phyloP scores from a whole-genome alignment of 35 echinoderm and acorn worm species.

The Apostichopus parvimensis region DNA sequence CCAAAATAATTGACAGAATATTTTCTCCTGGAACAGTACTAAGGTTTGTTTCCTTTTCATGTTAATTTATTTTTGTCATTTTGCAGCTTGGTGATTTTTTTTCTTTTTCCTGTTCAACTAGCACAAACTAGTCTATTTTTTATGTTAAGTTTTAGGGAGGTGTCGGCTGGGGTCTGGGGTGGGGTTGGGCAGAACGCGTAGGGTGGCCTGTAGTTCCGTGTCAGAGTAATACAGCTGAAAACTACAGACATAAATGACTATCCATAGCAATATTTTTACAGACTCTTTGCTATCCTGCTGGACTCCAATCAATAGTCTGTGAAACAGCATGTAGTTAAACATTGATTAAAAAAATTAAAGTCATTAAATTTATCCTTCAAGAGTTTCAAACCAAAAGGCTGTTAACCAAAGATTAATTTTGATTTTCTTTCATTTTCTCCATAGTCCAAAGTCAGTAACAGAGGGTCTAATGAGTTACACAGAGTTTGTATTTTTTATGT shows the following conservation, averaged over 20 bases:
- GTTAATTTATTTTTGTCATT: too few species aligned
- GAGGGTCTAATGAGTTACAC: conserved; percentile 90
- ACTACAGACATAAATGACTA: too few species aligned
- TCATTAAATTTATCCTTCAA: background rate
- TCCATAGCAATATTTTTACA: too few species aligned
- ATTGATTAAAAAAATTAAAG: background rate
- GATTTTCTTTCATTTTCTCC: background rate
- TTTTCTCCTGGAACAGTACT: conserved; percentile 96
- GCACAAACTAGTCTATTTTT: too few species aligned
- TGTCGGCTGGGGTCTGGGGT: too few species aligned
- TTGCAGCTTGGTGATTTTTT: too few species aligned
- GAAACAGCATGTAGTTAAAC: background rate
- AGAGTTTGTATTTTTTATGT: conserved; percentile 94
- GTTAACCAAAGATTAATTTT: background rate
- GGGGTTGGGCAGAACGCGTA: too few species aligned
- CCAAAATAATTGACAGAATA: conserved; percentile 97
- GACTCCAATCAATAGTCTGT: background rate
- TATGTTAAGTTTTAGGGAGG: too few species aligned
- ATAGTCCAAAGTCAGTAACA: conserved; percentile 71
- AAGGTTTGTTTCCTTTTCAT: conserved; percentile 57
- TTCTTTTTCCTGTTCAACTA: too few species aligned
- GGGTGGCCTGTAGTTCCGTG: too few species aligned
- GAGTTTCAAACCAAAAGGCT: background rate
- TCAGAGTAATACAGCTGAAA: too few species aligned
- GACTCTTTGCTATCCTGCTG: too few species aligned